Evolutionary conservation across 2,113 vertebrate genomes (phyloP), one percentile per base, ranked within the genome.

Genomic region (Noturus placidus): DNA sequence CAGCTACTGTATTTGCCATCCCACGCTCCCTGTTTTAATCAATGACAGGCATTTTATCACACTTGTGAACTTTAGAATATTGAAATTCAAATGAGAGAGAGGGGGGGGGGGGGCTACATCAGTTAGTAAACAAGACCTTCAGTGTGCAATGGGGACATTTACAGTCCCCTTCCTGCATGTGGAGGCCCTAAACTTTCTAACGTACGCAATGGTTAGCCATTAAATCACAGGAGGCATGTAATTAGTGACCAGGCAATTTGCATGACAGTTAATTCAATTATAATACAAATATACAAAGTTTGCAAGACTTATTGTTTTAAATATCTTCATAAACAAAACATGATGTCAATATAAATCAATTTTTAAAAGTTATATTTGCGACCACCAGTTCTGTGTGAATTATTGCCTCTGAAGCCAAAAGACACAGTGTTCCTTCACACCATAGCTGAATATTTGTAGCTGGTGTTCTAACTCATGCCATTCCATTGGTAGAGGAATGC

Each of bases 41-140:
- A 72, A 88, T 94, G 94, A 95, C 93, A 93, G 93, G 94, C 91
- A 93, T 94, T 94, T 95, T 94, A 92, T 94, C 94, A 94, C 94
- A 94, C 94, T 94, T 94, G 92, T 91, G 92, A 82, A 93, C 92
- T 92, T 90, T 89, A 89, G 89, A 87, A 92, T 89, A 94, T 95
- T 96, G 93, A 96, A 93, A 95, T 96, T 96, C 93, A 95, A 96
- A 95, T 96, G 87, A 88, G 91, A 94, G 63, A 46, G 85, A 89
- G 76, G 65, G 10, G 30, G 2, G 42, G 13, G 2, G 89, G 92
- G 92, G 93, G 92, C 91, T 87, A 91, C 92, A 94, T 93, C 94
- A 94, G 94, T 94, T 94, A 93, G 94, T 92, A 93, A 92, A 93
- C 90, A 93, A 93, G 92, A 93, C 93, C 92, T 93, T 91, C 91